A percentile compares a stretch with the other conserved stretches of the same genome.
phyloP scores from a whole-genome alignment of 2,797 vertebrate genomes.

The Halcyon leucocephala region DNA sequence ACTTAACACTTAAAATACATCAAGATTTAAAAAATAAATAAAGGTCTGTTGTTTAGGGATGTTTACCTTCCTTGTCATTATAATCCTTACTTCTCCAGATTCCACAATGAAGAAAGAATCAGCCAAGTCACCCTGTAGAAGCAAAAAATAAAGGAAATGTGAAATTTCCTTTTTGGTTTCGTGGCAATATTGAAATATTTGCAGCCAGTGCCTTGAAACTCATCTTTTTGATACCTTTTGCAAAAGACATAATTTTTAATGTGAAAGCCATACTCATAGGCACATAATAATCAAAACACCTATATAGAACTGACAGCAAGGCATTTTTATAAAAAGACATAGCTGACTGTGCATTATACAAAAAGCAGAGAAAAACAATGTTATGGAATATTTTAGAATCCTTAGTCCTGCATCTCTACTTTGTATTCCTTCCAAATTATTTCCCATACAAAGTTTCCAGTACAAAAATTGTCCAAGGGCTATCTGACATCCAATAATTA shows the following conservation, averaged over 20 bases:
- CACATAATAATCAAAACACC: neutral
- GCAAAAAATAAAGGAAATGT: neutral
- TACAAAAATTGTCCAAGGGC: neutral
- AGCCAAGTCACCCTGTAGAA: conserved; percentile 91
- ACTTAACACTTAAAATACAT: neutral
- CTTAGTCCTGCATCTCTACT: neutral
- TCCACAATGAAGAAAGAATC: conserved; percentile 99
- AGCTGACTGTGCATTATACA: neutral
- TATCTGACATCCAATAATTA: neutral
- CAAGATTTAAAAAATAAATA: neutral
- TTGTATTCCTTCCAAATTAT: neutral
- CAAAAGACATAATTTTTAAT: neutral
- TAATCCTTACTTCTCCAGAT: conserved; percentile 97
- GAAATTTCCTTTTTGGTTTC: neutral
- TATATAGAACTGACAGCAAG: neutral
- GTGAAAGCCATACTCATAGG: neutral
- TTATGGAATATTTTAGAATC: neutral
- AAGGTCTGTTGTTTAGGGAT: neutral
- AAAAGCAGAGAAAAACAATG: neutral
- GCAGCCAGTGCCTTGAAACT: neutral
- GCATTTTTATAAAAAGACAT: neutral
- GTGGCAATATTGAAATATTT: neutral
- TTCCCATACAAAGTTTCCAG: neutral
- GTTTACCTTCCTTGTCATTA: conserved; percentile 94
- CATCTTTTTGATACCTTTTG: neutral